Base-by-base conservation (phyloP, 2,888 invertebrate species). In the Gymnocheta viridis region DNA sequence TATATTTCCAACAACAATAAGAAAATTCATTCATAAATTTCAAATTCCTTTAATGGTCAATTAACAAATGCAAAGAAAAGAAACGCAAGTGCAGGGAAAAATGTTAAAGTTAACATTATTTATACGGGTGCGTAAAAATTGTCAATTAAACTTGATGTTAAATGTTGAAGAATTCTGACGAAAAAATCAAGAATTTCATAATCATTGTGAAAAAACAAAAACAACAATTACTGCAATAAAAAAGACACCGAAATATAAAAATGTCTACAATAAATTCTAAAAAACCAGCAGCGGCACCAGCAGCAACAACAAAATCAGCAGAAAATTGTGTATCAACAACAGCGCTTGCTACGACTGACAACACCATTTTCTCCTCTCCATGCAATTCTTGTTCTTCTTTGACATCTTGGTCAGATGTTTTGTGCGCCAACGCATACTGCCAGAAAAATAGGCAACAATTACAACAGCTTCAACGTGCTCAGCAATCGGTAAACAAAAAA, bases 351-450 rank as follows among this genome's bases (percentile, higher is more conserved):
- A 47, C 56, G 19, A 35, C 79, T 70, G 72, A 64, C 35, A 69
- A 69, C 19, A 67, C 14, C 58, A 58, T 27, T 14, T 67, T 35
- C 38, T 58, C 54, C 7, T 54, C 69, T 74, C 67, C 74, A 17
- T 62, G 24, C 44, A 60, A 69, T 62, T 62, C 69, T 69, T 35
- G 27, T 56, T 73, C 66, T 38, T 58, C 77, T 14, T 35, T 72
- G 22, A 64, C 76, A 69, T 54, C 70, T 56, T 81, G 72, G 84
- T 58, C 84, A 82, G 84, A 81, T 84, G 84, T 77, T 78, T 84
- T 82, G 47, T 84, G 84, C 84, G 84, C 84, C 81, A 84, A 84
- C 84, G 84, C 84, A 81, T 73, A 60, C 67, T 60, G 66, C 4
- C 64, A 62, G 44, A 58, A 74, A 72, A 54, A 66, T 47, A 62